phyloP scores from a whole-genome alignment of 1,140 invertebrate genomes.

The Euglossa dilemma region DNA sequence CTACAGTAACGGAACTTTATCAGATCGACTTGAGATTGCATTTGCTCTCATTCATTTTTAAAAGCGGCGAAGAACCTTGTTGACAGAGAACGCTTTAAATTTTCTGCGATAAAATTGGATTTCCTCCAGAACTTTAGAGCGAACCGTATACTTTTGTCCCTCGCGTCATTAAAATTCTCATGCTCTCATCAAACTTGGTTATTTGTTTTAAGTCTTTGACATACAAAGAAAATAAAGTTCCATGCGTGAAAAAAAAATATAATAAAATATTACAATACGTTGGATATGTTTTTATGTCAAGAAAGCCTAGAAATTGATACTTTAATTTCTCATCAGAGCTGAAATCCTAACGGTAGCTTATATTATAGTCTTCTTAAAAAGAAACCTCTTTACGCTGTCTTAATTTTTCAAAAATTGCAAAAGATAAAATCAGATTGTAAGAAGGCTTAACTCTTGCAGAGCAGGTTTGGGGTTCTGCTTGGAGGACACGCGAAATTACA shows the following conservation, averaged over 20 bases:
- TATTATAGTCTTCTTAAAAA: too few species aligned
- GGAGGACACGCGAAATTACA: conserved; percentile 64
- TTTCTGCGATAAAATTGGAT: conserved; percentile 18
- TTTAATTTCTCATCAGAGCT: too few species aligned
- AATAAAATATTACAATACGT: neutral
- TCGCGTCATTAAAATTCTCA: neutral
- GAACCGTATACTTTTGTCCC: neutral
- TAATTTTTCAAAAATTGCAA: too few species aligned
- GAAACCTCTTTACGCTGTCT: too few species aligned
- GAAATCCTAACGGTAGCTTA: too few species aligned
- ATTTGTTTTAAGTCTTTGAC: neutral
- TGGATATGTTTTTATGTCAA: too few species aligned
- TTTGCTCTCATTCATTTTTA: conserved; percentile 20
- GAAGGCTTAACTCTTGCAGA: conserved; percentile 23
- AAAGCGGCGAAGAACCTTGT: neutral
- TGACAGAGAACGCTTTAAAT: conserved; percentile 5
- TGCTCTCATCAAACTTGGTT: neutral
- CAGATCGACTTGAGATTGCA: conserved; percentile 20
- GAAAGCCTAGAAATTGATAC: too few species aligned
- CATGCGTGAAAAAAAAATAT: neutral
- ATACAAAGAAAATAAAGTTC: neutral
- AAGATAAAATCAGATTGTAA: neutral
- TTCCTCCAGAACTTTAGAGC: neutral
- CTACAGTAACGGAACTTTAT: neutral
- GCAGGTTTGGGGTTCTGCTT: conserved; percentile 47